These are phyloP conservation scores for Tridacna crocea DNA, from an alignment of 2,888 invertebrate genomes.

Conservation along the genomic window DNA sequence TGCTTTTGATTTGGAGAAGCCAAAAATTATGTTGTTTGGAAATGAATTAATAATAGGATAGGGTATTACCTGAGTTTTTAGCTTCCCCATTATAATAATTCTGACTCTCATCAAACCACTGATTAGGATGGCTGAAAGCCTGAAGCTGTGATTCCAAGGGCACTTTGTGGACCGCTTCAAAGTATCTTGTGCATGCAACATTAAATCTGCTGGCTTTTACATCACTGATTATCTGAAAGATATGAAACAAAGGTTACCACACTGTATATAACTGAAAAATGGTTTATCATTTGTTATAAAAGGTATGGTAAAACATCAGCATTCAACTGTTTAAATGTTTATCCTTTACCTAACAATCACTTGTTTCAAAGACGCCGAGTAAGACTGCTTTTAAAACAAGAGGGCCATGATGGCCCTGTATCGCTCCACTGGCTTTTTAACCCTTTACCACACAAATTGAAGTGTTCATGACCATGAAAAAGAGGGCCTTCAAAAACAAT, in stretches of 20 bases:
- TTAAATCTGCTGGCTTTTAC: conserved; percentile 92
- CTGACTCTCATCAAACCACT: conserved; percentile 92
- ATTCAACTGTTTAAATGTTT: too few relatives aligned
- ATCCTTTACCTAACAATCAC: not conserved
- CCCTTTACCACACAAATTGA: too few relatives aligned
- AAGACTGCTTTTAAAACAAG: not conserved
- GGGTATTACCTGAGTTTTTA: conserved; percentile 34
- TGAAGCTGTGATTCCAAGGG: conserved; percentile 66
- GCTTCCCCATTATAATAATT: conserved; percentile 51
- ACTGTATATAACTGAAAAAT: not conserved
- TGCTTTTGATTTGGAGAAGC: too few relatives aligned
- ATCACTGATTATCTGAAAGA: conserved; percentile 88
- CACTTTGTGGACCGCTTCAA: conserved; percentile 84
- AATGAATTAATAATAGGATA: not conserved
- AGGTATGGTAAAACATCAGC: too few relatives aligned
- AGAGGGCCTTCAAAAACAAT: too few relatives aligned
- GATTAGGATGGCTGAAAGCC: conserved; percentile 91
- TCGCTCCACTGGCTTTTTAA: too few relatives aligned
- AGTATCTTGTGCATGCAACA: conserved; percentile 95
- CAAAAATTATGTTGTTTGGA: too few relatives aligned
- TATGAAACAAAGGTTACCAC: not conserved
- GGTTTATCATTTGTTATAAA: not conserved
- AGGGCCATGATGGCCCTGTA: too few relatives aligned
- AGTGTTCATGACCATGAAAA: too few relatives aligned
- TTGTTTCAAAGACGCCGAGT: not conserved